Evolutionary conservation across 2,888 invertebrate species (phyloP), one percentile per base, ranked within the genome.

Genomic region (Cyclophora punctaria): DNA sequence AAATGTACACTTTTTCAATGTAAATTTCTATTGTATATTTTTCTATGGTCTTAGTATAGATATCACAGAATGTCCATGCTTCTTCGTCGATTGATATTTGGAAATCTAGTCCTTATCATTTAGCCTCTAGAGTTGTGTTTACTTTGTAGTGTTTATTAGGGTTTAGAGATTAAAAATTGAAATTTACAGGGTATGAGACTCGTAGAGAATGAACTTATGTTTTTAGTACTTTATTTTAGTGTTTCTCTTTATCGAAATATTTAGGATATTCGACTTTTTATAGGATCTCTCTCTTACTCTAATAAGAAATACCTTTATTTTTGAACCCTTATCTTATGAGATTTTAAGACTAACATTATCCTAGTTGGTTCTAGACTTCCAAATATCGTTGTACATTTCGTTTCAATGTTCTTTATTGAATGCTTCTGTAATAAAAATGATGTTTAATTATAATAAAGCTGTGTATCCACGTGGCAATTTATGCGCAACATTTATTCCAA

Each of bases 1-100:
- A 57, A 57, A 61, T 75, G 74, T 79, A 77, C 71, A 73, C 73
- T 80, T 80, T 79, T 80, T 73, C 6, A 75, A 76, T 75, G 75
- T 75, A 61, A 67, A 59, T 63, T 62, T 66, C 69, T 73, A 56
- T 66, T 71, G 66, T 70, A 69, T 73, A 75, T 75, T 76, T 75
- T 75, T 76, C 70, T 75, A 76, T 73, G 62, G 58, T 64, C 59
- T 63, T 74, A 71, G 68, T 62, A 48, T 69, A 69, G 65, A 53
- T 62, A 55, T 57, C 35, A 44, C 34, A 40, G 49, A 48, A 41
- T 44, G 44, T 37, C 35, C 47, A 34, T 45, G 54, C 50, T 53
- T 53, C 43, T 49, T 51, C 41, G 5, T 48, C 42, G 45, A 46
- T 49, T 54, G 59, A 44, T 54, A 46, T 57, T 59, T 59, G 58